A percentile compares a stretch with the other conserved stretches of the same genome.
phyloP scores from a whole-genome alignment of 2,888 invertebrate species.

The Cryptops parisi region DNA sequence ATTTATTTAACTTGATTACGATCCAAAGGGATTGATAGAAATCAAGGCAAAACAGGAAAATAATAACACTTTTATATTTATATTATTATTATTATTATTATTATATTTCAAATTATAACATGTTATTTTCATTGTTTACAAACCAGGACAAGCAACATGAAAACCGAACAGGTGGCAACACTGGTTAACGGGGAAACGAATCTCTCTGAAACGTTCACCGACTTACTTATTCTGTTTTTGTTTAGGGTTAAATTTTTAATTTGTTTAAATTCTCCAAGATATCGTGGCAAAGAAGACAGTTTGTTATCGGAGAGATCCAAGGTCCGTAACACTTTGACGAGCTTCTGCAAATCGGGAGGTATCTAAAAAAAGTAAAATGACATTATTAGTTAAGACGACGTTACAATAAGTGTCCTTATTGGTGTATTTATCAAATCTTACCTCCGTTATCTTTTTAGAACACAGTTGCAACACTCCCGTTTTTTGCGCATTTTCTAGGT shows the following conservation, averaged over 20 bases:
- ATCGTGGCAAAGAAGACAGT: slow-evolving; percentile 43
- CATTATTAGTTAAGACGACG: too few relatives aligned
- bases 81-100: too few relatives aligned
- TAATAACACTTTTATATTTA: too few relatives aligned
- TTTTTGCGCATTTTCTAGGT: slow-evolving; percentile 87
- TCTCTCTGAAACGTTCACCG: not conserved
- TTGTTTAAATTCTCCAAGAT: slow-evolving; percentile 36
- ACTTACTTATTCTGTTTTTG: slow-evolving; percentile 37
- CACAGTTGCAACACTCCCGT: slow-evolving; percentile 86
- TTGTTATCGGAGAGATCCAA: slow-evolving; percentile 88
- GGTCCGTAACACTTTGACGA: slow-evolving; percentile 59
- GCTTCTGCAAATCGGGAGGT: slow-evolving; percentile 47
- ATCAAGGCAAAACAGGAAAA: too few relatives aligned
- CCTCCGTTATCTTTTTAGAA: slow-evolving; percentile 60
- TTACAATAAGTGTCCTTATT: too few relatives aligned
- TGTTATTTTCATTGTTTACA: too few relatives aligned
- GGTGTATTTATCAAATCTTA: slow-evolving; percentile 22
- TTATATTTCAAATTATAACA: too few relatives aligned
- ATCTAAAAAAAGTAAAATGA: slow-evolving; percentile 37
- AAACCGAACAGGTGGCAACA: too few relatives aligned
- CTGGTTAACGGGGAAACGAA: too few relatives aligned
- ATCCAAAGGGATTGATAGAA: too few relatives aligned
- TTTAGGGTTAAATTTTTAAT: slow-evolving; percentile 39
- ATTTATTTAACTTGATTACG: too few relatives aligned
- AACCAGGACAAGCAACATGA: too few relatives aligned